These are phyloP conservation scores for Apotomis capreana DNA, from an alignment of 2,888 invertebrate species.

Conservation along the genomic window DNA sequence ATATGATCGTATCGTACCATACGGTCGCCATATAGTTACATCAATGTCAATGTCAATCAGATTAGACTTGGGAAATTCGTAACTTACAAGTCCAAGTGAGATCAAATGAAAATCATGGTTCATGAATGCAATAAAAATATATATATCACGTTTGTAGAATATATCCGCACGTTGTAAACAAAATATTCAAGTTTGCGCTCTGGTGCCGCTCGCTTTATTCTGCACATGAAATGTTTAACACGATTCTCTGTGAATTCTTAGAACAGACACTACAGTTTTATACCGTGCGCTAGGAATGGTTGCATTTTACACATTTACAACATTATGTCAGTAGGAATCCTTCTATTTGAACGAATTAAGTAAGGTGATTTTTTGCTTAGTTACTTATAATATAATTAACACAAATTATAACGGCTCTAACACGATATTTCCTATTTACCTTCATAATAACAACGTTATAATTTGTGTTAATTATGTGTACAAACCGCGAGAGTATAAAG, in stretches of 20 bases:
- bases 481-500: no score
- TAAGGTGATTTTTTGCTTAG: no score
- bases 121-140: conserved; percentile 2
- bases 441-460: no score
- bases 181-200: conserved; percentile 8
- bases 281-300: no score
- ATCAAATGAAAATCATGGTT: background rate
- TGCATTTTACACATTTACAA: background rate
- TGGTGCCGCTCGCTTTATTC: background rate
- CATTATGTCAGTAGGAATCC: background rate
- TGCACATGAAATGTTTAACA: conserved; percentile 24
- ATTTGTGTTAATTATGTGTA: no score
- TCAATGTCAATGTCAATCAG: no score
- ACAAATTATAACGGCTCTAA: no score
- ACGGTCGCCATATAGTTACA: no score
- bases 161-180: conserved; percentile 11
- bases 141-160: background rate
- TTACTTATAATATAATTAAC: no score
- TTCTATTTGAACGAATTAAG: no score
- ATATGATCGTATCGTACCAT: no score
- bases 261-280: conserved; percentile 3
- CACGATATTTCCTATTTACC: no score
- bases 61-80: background rate
- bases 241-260: conserved; percentile 13
- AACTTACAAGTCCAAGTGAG: background rate